Percentiles rank a stretch among this genome's conserved stretches.
Conservation (phyloP, 2,888 invertebrate species). For the Dasypolia templi region DNA sequence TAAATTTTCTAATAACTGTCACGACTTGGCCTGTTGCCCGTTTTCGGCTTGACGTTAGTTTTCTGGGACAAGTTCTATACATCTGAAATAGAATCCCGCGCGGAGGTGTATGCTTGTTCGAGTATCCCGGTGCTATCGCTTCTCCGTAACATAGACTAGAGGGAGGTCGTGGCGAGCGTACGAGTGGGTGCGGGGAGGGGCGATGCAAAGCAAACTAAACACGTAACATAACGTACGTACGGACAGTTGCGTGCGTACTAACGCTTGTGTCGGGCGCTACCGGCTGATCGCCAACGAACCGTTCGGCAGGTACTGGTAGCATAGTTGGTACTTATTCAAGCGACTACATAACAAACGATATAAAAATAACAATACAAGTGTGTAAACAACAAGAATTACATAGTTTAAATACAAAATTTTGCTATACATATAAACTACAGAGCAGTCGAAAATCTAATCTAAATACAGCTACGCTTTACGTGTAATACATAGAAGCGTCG, state of each 20-base stretch:
- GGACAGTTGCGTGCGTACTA: slow-evolving; percentile 67
- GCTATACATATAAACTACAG: slow-evolving; percentile 48
- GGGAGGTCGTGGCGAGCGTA: slow-evolving; percentile 71
- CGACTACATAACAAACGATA: slow-evolving; percentile 49
- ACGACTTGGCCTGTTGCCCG: no score
- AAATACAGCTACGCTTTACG: slow-evolving; percentile 47
- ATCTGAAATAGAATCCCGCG: slow-evolving; percentile 22
- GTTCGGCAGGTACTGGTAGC: slow-evolving; percentile 17
- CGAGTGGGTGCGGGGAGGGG: slow-evolving; percentile 75
- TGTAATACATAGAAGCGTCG: slow-evolving; percentile 49
- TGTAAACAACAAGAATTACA: slow-evolving; percentile 28
- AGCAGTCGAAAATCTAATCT: slow-evolving; percentile 46
- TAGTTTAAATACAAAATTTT: slow-evolving; percentile 28
- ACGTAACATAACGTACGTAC: slow-evolving; percentile 59
- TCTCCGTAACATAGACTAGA: slow-evolving; percentile 13
- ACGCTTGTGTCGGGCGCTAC: slow-evolving; percentile 52
- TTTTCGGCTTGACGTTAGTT: no score
- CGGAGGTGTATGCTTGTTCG: slow-evolving; percentile 32
- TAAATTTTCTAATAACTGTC: no score
- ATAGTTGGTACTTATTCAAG: slow-evolving; percentile 46
- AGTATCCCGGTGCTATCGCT: neutral
- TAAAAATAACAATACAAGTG: slow-evolving; percentile 28
- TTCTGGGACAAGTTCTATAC: no score
- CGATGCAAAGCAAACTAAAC: slow-evolving; percentile 84
- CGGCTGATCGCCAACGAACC: slow-evolving; percentile 55